phyloP scores from a whole-genome alignment of 2,113 vertebrate genomes.

The Nothoprocta pentlandii region DNA sequence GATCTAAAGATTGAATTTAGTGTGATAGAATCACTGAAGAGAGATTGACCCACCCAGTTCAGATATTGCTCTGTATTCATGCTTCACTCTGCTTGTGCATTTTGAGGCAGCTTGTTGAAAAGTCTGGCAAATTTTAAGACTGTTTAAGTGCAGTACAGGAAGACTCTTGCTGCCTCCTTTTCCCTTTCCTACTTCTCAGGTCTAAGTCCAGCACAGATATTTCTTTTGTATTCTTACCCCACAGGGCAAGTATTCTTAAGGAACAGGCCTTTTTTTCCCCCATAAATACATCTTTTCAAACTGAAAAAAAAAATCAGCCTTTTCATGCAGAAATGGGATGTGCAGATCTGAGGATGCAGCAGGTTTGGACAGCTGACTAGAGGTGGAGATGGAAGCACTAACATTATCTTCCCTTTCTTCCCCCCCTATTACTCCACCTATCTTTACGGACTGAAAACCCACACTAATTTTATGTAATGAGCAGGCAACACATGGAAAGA shows the following conservation, averaged over 20 bases:
- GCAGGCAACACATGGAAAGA: rapidly evolving
- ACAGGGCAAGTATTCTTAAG: neutral
- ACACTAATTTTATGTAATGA: neutral
- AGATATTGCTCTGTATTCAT: neutral
- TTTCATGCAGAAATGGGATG: neutral
- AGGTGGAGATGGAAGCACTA: neutral
- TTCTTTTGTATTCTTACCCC: neutral
- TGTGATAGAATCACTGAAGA: neutral
- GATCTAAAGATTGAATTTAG: constrained; percentile 35
- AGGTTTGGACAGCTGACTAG: neutral
- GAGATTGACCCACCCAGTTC: constrained; percentile 17
- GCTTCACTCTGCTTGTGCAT: neutral
- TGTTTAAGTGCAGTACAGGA: neutral
- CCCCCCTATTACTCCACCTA: neutral
- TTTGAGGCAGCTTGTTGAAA: neutral
- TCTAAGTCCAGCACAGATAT: neutral
- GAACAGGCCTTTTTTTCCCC: neutral
- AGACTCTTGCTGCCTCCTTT: neutral
- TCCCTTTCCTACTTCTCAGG: neutral
- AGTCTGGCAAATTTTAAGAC: constrained; percentile 7
- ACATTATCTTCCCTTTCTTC: neutral
- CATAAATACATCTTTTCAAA: rapidly evolving
- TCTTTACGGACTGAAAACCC: neutral
- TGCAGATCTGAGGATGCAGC: neutral
- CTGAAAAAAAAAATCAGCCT: neutral